phyloP scores from a whole-genome alignment of 1,140 invertebrate genomes.

The Lepidotrigona ventralis region DNA sequence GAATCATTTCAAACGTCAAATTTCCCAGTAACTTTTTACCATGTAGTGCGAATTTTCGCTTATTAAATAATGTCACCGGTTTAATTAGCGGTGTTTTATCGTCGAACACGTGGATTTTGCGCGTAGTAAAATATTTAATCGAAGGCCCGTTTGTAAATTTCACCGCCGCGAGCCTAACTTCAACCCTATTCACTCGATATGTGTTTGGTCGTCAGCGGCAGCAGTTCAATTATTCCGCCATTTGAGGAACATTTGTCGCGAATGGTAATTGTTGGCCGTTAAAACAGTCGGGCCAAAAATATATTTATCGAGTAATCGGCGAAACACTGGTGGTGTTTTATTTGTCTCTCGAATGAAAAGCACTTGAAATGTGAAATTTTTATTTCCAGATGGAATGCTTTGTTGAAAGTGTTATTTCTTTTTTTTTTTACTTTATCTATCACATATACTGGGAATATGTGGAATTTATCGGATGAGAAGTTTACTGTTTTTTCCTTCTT shows the following conservation, averaged over 20 bases:
- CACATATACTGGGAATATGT: background rate
- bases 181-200: background rate
- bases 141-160: background rate
- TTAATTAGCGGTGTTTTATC: background rate
- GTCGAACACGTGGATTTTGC: background rate
- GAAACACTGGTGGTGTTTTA: no score
- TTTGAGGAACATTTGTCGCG: background rate
- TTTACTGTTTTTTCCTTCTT: background rate
- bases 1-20: no score
- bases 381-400: no score
- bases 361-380: no score
- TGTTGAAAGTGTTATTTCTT: no score
- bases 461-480: background rate
- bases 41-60: background rate
- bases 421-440: no score
- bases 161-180: background rate
- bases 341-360: background rate
- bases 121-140: constrained; percentile 4
- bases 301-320: background rate
- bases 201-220: background rate
- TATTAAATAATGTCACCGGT: background rate
- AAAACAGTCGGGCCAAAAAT: background rate
- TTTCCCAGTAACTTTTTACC: no score
- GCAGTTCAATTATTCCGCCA: background rate
- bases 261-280: background rate